A percentile compares a stretch with the other conserved stretches of the same genome.
Evolutionary conservation across 2,797 vertebrate species (phyloP).

Genomic region (Xerus rutilus): DNA sequence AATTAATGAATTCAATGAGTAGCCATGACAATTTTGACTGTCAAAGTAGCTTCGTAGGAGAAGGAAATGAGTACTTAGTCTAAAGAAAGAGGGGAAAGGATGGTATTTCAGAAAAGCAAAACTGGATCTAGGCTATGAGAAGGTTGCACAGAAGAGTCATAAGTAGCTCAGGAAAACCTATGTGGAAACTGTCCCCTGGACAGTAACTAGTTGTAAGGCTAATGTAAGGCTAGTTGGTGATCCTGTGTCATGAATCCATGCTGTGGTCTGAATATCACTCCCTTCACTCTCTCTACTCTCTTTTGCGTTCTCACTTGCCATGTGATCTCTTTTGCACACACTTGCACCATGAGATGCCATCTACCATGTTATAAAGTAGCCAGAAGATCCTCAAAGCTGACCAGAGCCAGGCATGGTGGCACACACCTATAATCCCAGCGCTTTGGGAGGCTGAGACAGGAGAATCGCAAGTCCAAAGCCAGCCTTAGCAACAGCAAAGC

Average conservation of each 20-base stretch:
- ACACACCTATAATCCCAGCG: too few relatives aligned
- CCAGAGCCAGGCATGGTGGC: too few relatives aligned
- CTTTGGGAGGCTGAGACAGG: too few relatives aligned
- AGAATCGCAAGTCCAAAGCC: too few relatives aligned
- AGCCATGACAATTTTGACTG: neutral
- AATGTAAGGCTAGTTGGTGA: neutral
- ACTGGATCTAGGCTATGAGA: rapidly evolving
- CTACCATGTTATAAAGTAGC: neutral
- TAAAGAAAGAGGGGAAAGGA: neutral
- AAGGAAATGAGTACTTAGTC: neutral
- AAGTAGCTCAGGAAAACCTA: neutral
- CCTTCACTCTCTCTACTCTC: rapidly evolving
- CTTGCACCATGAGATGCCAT: neutral
- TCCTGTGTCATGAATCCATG: neutral
- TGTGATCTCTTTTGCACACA: neutral
- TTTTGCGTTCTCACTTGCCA: neutral
- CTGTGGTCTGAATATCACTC: neutral
- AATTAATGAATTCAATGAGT: neutral
- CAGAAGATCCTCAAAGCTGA: neutral
- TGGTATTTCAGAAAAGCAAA: neutral
- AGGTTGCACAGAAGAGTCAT: rapidly evolving
- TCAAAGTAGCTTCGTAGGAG: neutral
- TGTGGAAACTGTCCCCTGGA: neutral
- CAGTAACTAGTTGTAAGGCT: neutral
- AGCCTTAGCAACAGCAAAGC: too few relatives aligned